Evolutionary conservation across 2,888 invertebrate genomes (phyloP).

Genomic region (Hoplodrina ambigua): DNA sequence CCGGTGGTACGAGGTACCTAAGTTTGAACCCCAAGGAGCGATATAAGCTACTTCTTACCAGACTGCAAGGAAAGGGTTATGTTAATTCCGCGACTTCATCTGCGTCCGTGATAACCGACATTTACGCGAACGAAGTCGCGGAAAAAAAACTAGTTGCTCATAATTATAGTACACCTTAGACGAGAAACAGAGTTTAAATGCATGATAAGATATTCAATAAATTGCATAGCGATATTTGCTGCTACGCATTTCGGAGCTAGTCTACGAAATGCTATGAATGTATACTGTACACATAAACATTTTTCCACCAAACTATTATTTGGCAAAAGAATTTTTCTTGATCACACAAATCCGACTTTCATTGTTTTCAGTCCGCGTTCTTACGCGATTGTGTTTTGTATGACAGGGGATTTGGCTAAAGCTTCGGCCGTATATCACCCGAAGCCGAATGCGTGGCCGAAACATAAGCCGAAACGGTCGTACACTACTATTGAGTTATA

Average conservation of each 20-base stretch:
- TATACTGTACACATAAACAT: conserved; percentile 1
- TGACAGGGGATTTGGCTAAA: conserved; percentile 52
- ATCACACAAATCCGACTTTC: conserved; percentile 59
- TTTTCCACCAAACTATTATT: conserved; percentile 39
- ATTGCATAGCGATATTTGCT: neutral
- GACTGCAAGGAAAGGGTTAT: too few species aligned
- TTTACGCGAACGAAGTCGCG: too few species aligned
- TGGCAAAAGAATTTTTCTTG: conserved; percentile 47
- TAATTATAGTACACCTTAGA: neutral
- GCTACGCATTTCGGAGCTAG: conserved; percentile 27
- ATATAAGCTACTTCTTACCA: too few species aligned
- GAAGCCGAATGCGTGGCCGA: conserved; percentile 51
- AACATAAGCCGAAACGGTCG: conserved; percentile 45
- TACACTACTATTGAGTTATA: conserved; percentile 53
- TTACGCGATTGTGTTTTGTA: conserved; percentile 57
- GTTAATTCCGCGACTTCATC: too few species aligned
- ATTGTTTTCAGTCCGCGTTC: conserved; percentile 56
- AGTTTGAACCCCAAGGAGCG: too few species aligned
- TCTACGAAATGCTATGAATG: conserved; percentile 21
- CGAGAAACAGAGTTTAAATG: neutral
- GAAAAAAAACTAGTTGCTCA: too few species aligned
- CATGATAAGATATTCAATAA: neutral
- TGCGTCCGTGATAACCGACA: too few species aligned
- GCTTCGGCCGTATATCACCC: conserved; percentile 45
- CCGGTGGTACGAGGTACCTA: too few species aligned